Percentiles rank a stretch among this genome's conserved stretches.
Evolutionary conservation across 2,888 invertebrate species (phyloP).

Genomic region (Dione juno): DNA sequence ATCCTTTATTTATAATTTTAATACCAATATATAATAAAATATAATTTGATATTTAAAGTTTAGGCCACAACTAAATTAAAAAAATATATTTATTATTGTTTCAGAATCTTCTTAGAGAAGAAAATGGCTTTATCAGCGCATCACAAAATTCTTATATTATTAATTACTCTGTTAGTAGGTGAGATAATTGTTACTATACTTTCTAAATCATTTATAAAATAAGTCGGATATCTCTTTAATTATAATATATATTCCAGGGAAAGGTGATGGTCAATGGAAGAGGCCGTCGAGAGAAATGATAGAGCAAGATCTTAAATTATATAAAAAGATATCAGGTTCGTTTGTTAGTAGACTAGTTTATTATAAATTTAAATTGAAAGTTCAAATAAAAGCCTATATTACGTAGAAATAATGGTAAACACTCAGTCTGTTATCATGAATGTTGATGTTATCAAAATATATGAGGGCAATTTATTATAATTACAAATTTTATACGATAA

Average conservation of each 20-base stretch:
- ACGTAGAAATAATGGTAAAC: neutral
- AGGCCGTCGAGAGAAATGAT: slow-evolving; percentile 64
- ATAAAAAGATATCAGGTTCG: slow-evolving; percentile 70
- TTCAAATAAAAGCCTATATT: neutral
- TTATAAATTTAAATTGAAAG: neutral
- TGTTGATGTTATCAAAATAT: slow-evolving; percentile 3
- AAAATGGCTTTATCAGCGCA: slow-evolving; percentile 53
- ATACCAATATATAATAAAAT: too few relatives aligned
- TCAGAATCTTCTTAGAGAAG: slow-evolving; percentile 51
- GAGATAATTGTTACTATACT: slow-evolving; percentile 41
- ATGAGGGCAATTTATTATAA: slow-evolving; percentile 4
- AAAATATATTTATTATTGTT: slow-evolving; percentile 53
- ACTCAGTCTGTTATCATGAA: neutral
- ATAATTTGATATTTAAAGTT: too few relatives aligned
- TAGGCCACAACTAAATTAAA: neutral
- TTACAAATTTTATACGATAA: neutral
- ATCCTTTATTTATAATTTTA: neutral
- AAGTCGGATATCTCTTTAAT: neutral
- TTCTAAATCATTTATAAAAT: neutral
- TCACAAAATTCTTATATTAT: slow-evolving; percentile 58
- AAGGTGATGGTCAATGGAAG: slow-evolving; percentile 74
- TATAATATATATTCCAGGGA: slow-evolving; percentile 60
- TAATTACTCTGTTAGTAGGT: slow-evolving; percentile 66
- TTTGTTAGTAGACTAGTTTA: neutral
- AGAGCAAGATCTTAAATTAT: slow-evolving; percentile 64